Evolutionary conservation across 1,140 invertebrate species (phyloP), one percentile per base, ranked within the genome.

Genomic region (Cryptotermes secundus): DNA sequence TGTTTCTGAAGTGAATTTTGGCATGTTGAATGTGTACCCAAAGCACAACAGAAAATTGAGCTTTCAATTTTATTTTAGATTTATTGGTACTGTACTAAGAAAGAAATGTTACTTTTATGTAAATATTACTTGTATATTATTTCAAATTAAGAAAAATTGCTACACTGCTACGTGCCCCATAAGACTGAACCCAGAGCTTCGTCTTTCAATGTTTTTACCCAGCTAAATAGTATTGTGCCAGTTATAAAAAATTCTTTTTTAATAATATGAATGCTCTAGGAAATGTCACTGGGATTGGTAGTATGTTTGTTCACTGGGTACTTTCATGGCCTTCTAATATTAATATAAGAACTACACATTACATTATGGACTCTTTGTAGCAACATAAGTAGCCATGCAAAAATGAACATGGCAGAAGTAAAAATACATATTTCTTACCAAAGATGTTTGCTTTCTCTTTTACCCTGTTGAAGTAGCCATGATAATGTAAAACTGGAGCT

Each of bases 401-500:
- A 26, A 26, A 72, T n/a, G 26, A 26, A 31, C n/a, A 31, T 72
- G 59, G 59, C n/a, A 72, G 59, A 72, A 72, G n/a, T 31, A 10
- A 31, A 72, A 72, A 72, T 72, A 72, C 26, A 72, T 72, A 72
- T 72, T 72, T 72, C 59, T 72, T 72, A 72, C 59, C 59, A 72
- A 72, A 72, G 59, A 72, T 72, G 59, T 72, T 72, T 72, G 26
- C 59, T 72, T 72, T 72, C 59, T 72, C 31, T n/a, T 31, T 72
- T n/a, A 72, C 59, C n/a, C 59, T 72, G n/a, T 31, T 31, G 59
- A 72, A 14, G 59, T 72, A 72, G n/a, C 59, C 2, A 72, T 31
- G 59, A 31, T 31, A 31, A 72, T 31, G 59, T 26, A 72, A 72
- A 72, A n/a, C 2, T 24, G 53, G 26, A 26, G 10, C 59, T 72